phyloP scores from a whole-genome alignment of 2,113 vertebrate genomes.

The Morone saxatilis region DNA sequence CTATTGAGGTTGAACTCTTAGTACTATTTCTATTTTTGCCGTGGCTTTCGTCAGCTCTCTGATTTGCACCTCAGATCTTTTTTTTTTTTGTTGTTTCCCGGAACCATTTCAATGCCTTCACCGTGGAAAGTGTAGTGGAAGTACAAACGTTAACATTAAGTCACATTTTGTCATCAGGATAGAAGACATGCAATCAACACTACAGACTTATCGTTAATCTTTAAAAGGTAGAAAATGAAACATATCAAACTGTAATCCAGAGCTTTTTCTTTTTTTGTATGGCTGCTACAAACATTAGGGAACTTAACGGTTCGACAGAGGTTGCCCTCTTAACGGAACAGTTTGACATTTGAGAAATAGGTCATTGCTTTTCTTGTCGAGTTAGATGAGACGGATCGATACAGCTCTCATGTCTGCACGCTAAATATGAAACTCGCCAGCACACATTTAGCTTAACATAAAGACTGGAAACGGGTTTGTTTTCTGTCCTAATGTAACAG shows the following conservation, averaged over 20 bases:
- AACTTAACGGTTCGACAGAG: slow-evolving; percentile 37
- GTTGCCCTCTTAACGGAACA: slow-evolving; percentile 20
- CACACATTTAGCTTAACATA: background rate
- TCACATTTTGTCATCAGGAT: slow-evolving; percentile 25
- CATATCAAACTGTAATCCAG: slow-evolving; percentile 71
- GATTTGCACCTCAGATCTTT: slow-evolving; percentile 53
- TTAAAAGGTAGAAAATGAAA: slow-evolving; percentile 24
- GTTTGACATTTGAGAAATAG: slow-evolving; percentile 25
- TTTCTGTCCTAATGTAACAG: background rate
- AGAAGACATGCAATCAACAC: slow-evolving; percentile 67
- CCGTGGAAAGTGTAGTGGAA: slow-evolving; percentile 30
- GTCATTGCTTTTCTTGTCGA: background rate
- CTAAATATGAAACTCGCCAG: background rate
- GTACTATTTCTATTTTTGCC: slow-evolving; percentile 55
- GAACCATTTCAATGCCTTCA: slow-evolving; percentile 65
- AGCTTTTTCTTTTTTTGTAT: slow-evolving; percentile 49
- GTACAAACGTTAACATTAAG: slow-evolving; percentile 32
- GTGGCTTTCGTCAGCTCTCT: slow-evolving; percentile 54
- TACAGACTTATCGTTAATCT: slow-evolving; percentile 61
- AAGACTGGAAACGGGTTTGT: background rate
- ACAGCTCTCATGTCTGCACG: background rate
- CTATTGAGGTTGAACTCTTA: slow-evolving; percentile 63
- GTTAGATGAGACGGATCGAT: background rate
- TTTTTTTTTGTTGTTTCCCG: slow-evolving; percentile 34
- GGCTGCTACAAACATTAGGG: slow-evolving; percentile 62